phyloP scores from a whole-genome alignment of 2,797 vertebrate species.

The Myotis planiceps region DNA sequence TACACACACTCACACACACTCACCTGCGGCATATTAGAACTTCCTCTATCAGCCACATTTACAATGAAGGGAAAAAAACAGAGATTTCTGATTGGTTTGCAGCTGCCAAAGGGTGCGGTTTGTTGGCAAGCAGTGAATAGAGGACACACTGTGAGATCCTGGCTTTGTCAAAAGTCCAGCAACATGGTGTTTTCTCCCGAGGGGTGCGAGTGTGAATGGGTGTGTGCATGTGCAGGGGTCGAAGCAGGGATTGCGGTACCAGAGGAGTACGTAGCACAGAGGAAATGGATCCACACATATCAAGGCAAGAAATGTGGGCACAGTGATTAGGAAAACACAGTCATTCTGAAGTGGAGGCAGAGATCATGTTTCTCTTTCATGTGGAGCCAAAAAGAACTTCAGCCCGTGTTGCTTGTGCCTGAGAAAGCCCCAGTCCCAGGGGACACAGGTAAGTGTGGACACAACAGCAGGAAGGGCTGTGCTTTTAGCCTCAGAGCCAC shows the following conservation, averaged over 20 bases:
- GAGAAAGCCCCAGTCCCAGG: constrained; percentile 37
- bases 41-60: neutral
- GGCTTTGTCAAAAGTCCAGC: neutral
- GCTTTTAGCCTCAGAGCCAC: neutral
- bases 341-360: neutral
- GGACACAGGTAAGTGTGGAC: neutral
- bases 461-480: neutral
- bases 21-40: neutral
- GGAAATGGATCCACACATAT: neutral
- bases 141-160: neutral
- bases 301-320: constrained; percentile 11
- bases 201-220: neutral
- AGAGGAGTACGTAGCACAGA: neutral
- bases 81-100: neutral
- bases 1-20: neutral
- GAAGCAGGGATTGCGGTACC: neutral
- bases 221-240: neutral
- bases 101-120: neutral
- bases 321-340: constrained; percentile 40
- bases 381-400: constrained; percentile 38
- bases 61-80: neutral
- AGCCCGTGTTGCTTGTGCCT: constrained; percentile 24
- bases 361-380: constrained; percentile 54
- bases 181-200: neutral
- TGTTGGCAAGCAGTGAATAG: constrained; percentile 28